Evolutionary conservation across 2,797 vertebrate genomes (phyloP).

Genomic region (Brachyrhaphis roseni): DNA sequence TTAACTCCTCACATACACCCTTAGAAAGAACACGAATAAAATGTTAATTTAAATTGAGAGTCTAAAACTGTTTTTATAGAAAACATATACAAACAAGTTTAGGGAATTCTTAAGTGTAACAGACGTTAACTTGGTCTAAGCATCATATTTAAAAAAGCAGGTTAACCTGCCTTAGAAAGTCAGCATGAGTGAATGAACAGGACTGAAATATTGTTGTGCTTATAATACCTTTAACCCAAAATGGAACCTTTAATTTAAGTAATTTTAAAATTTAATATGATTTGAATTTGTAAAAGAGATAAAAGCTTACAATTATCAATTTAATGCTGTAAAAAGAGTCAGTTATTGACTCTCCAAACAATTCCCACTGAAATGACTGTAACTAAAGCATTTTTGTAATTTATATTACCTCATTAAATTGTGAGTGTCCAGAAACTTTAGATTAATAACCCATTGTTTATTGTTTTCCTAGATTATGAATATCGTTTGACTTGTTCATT

Average conservation of each 20-base stretch:
- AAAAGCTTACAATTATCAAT: background rate
- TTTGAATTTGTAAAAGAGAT: too few species aligned
- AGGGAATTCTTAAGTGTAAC: background rate
- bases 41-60: background rate
- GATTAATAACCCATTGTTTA: background rate
- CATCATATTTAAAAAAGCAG: background rate
- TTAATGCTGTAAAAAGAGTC: background rate
- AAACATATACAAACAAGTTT: background rate
- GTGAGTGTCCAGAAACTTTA: background rate
- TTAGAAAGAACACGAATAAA: conserved; percentile 37
- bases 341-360: background rate
- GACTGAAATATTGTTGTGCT: background rate
- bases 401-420: background rate
- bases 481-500: background rate
- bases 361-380: background rate
- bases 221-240: background rate
- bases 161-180: background rate
- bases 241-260: background rate
- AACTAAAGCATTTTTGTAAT: background rate
- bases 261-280: too few species aligned
- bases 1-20: conserved; percentile 93
- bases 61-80: background rate
- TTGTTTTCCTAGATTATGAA: background rate
- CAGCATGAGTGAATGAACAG: background rate
- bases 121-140: too few species aligned